Evolutionary conservation across 2,888 invertebrate genomes (phyloP).

Genomic region (Patella ulyssiponensis): DNA sequence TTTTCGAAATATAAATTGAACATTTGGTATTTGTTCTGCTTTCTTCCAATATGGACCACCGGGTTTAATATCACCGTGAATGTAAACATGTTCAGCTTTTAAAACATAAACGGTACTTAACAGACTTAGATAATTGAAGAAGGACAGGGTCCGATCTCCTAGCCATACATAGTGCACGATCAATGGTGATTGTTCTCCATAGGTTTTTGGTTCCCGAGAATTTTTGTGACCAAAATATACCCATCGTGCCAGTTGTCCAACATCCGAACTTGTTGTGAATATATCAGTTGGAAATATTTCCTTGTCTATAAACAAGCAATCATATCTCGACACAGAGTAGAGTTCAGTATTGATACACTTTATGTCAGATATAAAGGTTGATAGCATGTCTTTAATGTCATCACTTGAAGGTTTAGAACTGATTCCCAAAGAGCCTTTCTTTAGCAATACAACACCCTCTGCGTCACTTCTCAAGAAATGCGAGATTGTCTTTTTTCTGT

Average conservation of each 20-base stretch:
- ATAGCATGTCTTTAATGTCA: background rate
- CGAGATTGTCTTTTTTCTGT: slow-evolving; percentile 23
- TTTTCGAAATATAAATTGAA: slow-evolving; percentile 40
- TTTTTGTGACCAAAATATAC: slow-evolving; percentile 51
- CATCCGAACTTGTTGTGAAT: slow-evolving; percentile 46
- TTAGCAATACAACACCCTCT: background rate
- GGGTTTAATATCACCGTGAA: slow-evolving; percentile 58
- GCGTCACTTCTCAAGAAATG: background rate
- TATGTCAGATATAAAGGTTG: background rate
- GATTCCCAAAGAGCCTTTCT: slow-evolving; percentile 12
- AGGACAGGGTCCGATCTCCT: slow-evolving; percentile 51
- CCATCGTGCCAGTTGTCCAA: slow-evolving; percentile 45
- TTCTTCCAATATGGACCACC: slow-evolving; percentile 53
- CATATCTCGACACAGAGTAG: background rate
- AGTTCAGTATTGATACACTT: slow-evolving; percentile 8
- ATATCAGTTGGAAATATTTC: slow-evolving; percentile 45
- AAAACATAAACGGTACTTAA: slow-evolving; percentile 55
- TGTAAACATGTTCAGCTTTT: slow-evolving; percentile 54
- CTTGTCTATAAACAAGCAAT: slow-evolving; percentile 30
- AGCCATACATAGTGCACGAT: slow-evolving; percentile 65
- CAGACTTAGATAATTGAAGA: slow-evolving; percentile 54
- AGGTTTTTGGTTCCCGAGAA: slow-evolving; percentile 29
- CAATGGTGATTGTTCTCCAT: slow-evolving; percentile 46
- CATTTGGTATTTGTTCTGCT: slow-evolving; percentile 39
- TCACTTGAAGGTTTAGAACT: background rate